Evolutionary conservation across 1,140 invertebrate genomes (phyloP), one percentile per base, ranked within the genome.

Genomic region (Cyclina sinensis): DNA sequence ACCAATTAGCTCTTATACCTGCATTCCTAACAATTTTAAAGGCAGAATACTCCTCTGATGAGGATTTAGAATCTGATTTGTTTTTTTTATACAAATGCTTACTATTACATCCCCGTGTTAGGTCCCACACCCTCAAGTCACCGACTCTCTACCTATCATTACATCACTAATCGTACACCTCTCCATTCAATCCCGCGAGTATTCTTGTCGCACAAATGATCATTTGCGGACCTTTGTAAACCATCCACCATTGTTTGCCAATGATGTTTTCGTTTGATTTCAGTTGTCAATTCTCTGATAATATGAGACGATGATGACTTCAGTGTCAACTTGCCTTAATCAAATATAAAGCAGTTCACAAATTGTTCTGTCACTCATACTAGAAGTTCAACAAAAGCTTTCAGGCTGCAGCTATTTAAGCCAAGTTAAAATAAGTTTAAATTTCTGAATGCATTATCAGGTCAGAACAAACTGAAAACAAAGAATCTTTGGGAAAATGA

Each of bases 261-360:
- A 39, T 51, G 30, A 51, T 78, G 46, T 78, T 78, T 78, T 78
- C 74, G 24, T 78, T 78, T 51, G 74, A 78, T 78, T 78, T 78
- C 43, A 78, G 46, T 35, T 78, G 74, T 78, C 74, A 78, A 78
- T 78, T 78, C 32, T 78, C 24, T 78, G 74, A 51, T 51, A 78
- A 78, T 21, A 48, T 48, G 46, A 51, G 46, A 27, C 46, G 12
- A 39, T 32, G 46, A 78, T 48, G 46, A 78, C 30, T 78, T 51
- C 21, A 54, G 46, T 78, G 35, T 78, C 46, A 54, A 24, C 46
- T 78, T 78, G 30, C 74, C 27, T 70, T 70, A 14, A 70, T 70
- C 32, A 70, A 65, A 30, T 30, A 65, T 32, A 0, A 32, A 70
- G 65, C 65, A 1, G 32, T 14, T 70, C 65, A 70, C 65, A 70